These are phyloP conservation scores for Electrophaes corylata DNA, from an alignment of 2,888 invertebrate species.

Conservation along the genomic window DNA sequence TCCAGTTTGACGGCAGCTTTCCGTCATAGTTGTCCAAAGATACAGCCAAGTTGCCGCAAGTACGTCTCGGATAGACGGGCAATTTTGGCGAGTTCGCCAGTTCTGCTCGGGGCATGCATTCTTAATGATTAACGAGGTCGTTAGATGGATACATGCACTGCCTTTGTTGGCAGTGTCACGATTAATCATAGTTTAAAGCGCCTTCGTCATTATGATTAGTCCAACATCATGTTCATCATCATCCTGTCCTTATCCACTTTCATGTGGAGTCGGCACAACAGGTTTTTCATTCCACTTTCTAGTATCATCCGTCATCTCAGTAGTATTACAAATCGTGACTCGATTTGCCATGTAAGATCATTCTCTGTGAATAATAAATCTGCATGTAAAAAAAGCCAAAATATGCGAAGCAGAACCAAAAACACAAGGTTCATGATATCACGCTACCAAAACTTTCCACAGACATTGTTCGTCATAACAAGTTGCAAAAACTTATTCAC, in stretches of 20 bases:
- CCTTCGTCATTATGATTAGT: background rate
- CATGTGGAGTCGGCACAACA: no score
- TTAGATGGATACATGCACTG: slow-evolving; percentile 10
- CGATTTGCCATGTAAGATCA: background rate
- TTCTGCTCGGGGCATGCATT: slow-evolving; percentile 45
- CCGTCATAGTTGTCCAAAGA: slow-evolving; percentile 47
- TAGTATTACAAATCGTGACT: background rate
- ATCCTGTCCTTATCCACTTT: no score
- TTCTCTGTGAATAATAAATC: background rate
- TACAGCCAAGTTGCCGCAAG: slow-evolving; percentile 35
- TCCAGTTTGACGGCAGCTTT: slow-evolving; percentile 49
- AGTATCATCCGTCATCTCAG: no score
- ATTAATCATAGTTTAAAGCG: slow-evolving; percentile 2
- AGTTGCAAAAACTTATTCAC: slow-evolving; percentile 32
- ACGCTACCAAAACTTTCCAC: slow-evolving; percentile 9
- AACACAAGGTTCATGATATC: slow-evolving; percentile 3
- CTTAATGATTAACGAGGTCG: slow-evolving; percentile 43
- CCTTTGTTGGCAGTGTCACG: background rate
- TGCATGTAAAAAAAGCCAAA: background rate
- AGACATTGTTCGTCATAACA: slow-evolving; percentile 24
- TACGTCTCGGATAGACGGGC: slow-evolving; percentile 44
- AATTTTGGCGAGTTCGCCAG: slow-evolving; percentile 51
- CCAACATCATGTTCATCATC: no score
- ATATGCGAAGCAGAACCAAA: background rate
- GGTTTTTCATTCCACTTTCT: no score